A percentile compares a stretch with the other conserved stretches of the same genome.
phyloP scores from a whole-genome alignment of 2,113 vertebrate species.

The Tricholaema leucomelas region DNA sequence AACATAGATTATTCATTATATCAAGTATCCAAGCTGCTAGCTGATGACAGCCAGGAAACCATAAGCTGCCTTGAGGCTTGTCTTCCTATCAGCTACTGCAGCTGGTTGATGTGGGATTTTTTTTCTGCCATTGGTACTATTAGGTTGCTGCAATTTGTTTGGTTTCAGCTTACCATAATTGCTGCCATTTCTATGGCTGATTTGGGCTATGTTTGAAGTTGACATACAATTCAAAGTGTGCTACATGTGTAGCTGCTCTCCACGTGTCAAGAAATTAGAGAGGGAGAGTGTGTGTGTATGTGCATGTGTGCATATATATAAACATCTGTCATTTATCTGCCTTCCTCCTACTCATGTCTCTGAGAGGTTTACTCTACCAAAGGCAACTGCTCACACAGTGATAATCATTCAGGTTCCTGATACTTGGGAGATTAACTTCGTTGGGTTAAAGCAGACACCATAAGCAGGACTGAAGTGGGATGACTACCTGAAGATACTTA shows the following conservation, averaged over 20 bases:
- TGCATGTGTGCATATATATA: background rate
- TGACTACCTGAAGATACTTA: background rate
- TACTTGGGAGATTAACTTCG: conserved; percentile 7
- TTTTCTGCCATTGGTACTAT: conserved; percentile 49
- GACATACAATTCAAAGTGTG: conserved; percentile 40
- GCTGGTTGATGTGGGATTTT: background rate
- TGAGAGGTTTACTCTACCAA: background rate
- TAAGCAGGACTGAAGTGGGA: background rate
- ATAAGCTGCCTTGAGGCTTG: conserved; percentile 53
- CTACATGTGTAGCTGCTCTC: conserved; percentile 43
- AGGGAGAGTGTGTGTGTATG: conserved; percentile 25
- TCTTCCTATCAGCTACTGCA: conserved; percentile 55
- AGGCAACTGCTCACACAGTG: background rate
- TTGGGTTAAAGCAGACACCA: background rate
- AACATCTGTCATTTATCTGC: conserved; percentile 63
- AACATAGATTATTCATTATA: conserved; percentile 51
- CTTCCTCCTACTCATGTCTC: conserved; percentile 40
- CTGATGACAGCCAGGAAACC: conserved; percentile 65
- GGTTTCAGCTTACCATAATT: conserved; percentile 51
- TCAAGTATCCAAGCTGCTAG: background rate
- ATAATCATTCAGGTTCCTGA: background rate
- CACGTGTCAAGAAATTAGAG: conserved; percentile 62
- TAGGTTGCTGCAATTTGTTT: conserved; percentile 52
- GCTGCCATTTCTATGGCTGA: conserved; percentile 57
- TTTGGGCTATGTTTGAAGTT: conserved; percentile 55